Conservation (phyloP, 2,888 invertebrate species). For the Aleiodes leptofemur region DNA sequence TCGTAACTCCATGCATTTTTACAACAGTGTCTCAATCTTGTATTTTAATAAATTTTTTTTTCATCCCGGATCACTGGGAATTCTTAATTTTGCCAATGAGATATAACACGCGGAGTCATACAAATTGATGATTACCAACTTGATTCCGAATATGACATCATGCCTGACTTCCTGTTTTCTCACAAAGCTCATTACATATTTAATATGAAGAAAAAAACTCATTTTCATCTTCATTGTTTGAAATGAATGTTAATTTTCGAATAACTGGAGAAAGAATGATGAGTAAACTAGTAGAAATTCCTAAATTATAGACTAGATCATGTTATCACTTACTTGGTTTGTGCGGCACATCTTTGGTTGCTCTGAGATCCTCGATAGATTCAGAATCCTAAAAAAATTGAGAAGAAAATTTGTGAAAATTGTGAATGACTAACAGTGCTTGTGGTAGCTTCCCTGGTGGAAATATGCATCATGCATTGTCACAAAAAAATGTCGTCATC, state of each 20-base stretch:
- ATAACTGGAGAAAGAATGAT: constrained; percentile 9
- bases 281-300: constrained; percentile 8
- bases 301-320: not conserved
- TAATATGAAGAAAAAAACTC: not conserved
- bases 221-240: too few relatives aligned
- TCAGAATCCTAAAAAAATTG: constrained; percentile 74
- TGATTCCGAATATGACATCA: constrained; percentile 58
- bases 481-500: too few relatives aligned
- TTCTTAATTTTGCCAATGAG: not conserved
- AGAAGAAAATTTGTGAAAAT: constrained; percentile 24
- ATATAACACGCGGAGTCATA: constrained; percentile 47
- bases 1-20: constrained; percentile 55
- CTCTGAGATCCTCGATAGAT: constrained; percentile 75
- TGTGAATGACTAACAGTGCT: constrained; percentile 14
- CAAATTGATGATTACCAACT: constrained; percentile 53
- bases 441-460: not conserved
- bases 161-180: constrained; percentile 42
- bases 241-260: too few relatives aligned
- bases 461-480: too few relatives aligned
- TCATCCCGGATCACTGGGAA: constrained; percentile 35
- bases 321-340: constrained; percentile 67
- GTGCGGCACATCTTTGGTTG: constrained; percentile 66
- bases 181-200: constrained; percentile 25
- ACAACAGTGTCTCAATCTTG: constrained; percentile 1
- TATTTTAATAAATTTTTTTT: constrained; percentile 23